Conservation (phyloP, 2,888 invertebrate genomes). For the Ophion obscuratus region DNA sequence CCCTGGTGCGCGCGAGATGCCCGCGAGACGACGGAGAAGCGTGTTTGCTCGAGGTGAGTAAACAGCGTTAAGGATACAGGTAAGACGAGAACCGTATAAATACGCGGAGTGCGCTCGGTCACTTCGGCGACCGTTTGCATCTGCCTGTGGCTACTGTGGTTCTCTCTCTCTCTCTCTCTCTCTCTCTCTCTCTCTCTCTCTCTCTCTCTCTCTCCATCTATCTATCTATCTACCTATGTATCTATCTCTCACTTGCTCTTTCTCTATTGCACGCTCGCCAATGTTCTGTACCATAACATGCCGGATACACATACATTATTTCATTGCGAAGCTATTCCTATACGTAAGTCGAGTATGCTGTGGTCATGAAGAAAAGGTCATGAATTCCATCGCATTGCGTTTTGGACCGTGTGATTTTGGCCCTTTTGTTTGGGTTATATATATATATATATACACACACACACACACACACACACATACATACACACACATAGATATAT, state of each 20-base stretch:
- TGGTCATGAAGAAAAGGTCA: neutral
- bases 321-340: neutral
- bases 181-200: neutral
- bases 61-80: conserved; percentile 59
- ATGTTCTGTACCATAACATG: conserved; percentile 18
- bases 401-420: neutral
- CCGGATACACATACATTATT: conserved; percentile 21
- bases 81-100: conserved; percentile 59
- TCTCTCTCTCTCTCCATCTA: neutral
- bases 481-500: neutral
- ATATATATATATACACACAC: too few relatives aligned
- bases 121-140: conserved; percentile 12
- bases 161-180: neutral
- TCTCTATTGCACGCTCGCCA: neutral
- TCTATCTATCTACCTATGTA: too few relatives aligned
- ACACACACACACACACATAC: too few relatives aligned
- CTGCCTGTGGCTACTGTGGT: conserved; percentile 33
- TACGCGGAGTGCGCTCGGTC: conserved; percentile 34
- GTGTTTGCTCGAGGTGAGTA: conserved; percentile 57
- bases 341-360: neutral
- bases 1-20: neutral
- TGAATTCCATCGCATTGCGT: neutral
- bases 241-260: neutral
- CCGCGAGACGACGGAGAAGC: conserved; percentile 26
- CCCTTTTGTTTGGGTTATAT: neutral